A percentile compares a stretch with the other conserved stretches of the same genome.
Evolutionary conservation across 2,888 invertebrate species (phyloP).

Genomic region (Eupsilia transversa): DNA sequence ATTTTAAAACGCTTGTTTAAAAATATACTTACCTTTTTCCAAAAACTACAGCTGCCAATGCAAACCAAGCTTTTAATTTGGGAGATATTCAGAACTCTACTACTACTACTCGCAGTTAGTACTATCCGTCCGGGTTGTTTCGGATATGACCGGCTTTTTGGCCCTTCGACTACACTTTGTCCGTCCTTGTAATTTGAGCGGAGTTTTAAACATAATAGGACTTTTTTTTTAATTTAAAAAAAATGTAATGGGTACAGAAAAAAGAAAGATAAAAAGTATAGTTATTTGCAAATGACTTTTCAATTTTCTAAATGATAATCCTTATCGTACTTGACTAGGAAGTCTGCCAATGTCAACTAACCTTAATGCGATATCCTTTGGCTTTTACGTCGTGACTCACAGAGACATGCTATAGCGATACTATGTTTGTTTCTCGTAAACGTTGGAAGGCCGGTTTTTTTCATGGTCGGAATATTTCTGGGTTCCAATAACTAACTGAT

Average conservation of each 20-base stretch:
- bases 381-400: slow-evolving; percentile 65
- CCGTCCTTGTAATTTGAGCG: neutral
- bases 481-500: slow-evolving; percentile 37
- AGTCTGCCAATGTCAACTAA: slow-evolving; percentile 12
- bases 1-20: neutral
- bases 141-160: too few relatives aligned
- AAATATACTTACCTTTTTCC: neutral
- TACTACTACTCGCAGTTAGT: neutral
- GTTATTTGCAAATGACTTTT: neutral
- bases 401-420: neutral
- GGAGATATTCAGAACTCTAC: neutral
- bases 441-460: slow-evolving; percentile 59
- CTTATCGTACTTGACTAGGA: neutral
- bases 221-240: too few relatives aligned
- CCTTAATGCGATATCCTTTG: slow-evolving; percentile 36
- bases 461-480: slow-evolving; percentile 65
- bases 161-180: too few relatives aligned
- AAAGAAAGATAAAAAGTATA: neutral
- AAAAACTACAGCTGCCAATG: neutral
- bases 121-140: neutral
- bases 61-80: neutral
- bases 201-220: too few relatives aligned
- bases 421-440: slow-evolving; percentile 5
- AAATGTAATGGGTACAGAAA: too few relatives aligned
- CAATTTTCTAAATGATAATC: neutral